Conservation (phyloP, 2,113 vertebrate genomes). For the Stomatorhinus ivindoensis region DNA sequence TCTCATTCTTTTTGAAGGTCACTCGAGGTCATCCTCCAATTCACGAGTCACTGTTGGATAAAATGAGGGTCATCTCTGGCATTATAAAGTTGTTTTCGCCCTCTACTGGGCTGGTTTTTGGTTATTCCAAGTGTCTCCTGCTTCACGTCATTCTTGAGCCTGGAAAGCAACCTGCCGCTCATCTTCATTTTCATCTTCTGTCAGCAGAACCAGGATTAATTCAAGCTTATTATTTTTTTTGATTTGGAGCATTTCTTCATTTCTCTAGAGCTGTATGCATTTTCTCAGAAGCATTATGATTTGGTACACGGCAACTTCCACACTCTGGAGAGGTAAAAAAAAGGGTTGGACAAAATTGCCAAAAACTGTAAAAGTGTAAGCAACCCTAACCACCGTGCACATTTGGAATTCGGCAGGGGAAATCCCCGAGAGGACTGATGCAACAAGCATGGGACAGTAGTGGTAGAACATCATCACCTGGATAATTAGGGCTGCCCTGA, state of each 20-base stretch:
- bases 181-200: too few species aligned
- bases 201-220: too few species aligned
- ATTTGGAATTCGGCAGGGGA: too few species aligned
- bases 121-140: neutral
- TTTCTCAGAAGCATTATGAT: neutral
- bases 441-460: neutral
- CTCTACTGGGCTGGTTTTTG: neutral
- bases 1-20: too few species aligned
- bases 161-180: neutral
- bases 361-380: neutral
- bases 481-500: neutral
- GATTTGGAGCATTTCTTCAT: neutral
- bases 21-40: too few species aligned
- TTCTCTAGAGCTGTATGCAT: neutral
- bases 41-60: too few species aligned
- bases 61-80: too few species aligned
- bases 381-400: neutral
- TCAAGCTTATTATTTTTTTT: too few species aligned
- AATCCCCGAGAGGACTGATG: neutral
- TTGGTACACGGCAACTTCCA: neutral
- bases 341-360: neutral
- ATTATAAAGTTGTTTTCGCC: too few species aligned
- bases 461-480: neutral
- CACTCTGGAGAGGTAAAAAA: neutral
- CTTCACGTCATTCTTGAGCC: neutral